Evolutionary conservation across 2,797 vertebrate species (phyloP), one percentile per base, ranked within the genome.

Genomic region (Etheostoma nigrum): DNA sequence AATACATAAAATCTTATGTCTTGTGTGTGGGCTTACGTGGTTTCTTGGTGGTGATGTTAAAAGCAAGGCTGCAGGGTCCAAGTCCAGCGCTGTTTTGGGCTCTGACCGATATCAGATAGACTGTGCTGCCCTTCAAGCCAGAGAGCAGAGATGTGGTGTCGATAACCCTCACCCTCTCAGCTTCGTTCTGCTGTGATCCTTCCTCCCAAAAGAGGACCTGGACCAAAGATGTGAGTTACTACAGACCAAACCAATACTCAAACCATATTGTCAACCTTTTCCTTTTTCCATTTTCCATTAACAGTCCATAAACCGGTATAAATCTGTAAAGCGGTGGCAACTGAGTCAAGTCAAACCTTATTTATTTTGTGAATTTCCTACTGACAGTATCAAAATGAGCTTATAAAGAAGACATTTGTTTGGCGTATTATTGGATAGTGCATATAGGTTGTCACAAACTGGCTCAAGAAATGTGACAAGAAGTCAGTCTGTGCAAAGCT

Each of bases 21-120:
- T 7, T 60, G 54, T 48, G 49, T 48, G 36, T 42, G 14, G 27
- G 92, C 94, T 93, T 75, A 95, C 94, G 94, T 68, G 94, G 92
- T 79, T 94, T 95, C 87, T 92, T 95, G 83, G 95, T 95, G 74
- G 91, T 93, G 84, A 94, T 77, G 69, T 89, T 93, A 30, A 93
- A 72, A 7, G 85, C 76, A 1, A 66, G 44, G 42, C 93, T 94
- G 62, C 86, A 42, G 25, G 95, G 94, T 59, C 94, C 95, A 0
- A 87, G 77, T 66, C 94, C 95, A 7, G 94, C 93, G 11, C 93
- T 94, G 93, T 95, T 95, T 63, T 91, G 88, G 21, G 92, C 93
- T 81, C 91, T 86, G 83, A 94, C 94, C 47, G 92, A 91, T 74
- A 95, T 89, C 60, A 89, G 76, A 81, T 95, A 94, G 30, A 73